A percentile compares a stretch with the other conserved stretches of the same genome.
phyloP scores from a whole-genome alignment of 1,140 invertebrate species.

The Drosophila athabasca region DNA sequence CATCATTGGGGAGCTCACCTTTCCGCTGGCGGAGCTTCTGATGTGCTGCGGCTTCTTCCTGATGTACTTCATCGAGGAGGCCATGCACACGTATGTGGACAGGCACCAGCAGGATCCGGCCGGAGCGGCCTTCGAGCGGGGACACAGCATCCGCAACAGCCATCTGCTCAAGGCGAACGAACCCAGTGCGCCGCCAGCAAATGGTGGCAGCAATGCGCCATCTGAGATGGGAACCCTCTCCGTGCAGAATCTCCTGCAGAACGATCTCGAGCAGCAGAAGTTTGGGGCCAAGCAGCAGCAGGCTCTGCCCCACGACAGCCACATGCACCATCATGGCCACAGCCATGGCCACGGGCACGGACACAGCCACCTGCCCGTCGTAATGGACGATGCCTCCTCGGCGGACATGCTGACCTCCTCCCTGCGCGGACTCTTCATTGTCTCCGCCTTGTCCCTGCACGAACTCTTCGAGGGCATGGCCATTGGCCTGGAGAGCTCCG shows the following conservation, averaged over 20 bases:
- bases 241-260: constrained; percentile 66
- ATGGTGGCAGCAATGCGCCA: constrained; percentile 1
- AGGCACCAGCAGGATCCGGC: constrained; percentile 79
- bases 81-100: constrained; percentile 89
- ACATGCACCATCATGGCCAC: constrained; percentile 64
- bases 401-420: constrained; percentile 87
- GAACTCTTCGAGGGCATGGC: constrained; percentile 96
- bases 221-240: constrained; percentile 44
- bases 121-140: constrained; percentile 72
- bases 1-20: constrained; percentile 84
- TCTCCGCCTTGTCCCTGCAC: constrained; percentile 94
- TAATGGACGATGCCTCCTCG: constrained; percentile 59
- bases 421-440: constrained; percentile 90
- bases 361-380: constrained; percentile 84
- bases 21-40: constrained; percentile 89
- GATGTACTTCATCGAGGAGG: constrained; percentile 93
- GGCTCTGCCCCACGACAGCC: constrained; percentile 31
- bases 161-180: constrained; percentile 59
- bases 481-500: constrained; percentile 90
- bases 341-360: constrained; percentile 79
- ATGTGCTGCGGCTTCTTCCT: constrained; percentile 92
- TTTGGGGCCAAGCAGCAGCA: constrained; percentile 51
- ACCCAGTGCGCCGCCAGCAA: not conserved
- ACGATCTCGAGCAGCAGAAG: constrained; percentile 67
- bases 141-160: constrained; percentile 75